A percentile compares a stretch with the other conserved stretches of the same genome.
Conservation (phyloP, 2,113 vertebrate species). For the Clarias batrachus region DNA sequence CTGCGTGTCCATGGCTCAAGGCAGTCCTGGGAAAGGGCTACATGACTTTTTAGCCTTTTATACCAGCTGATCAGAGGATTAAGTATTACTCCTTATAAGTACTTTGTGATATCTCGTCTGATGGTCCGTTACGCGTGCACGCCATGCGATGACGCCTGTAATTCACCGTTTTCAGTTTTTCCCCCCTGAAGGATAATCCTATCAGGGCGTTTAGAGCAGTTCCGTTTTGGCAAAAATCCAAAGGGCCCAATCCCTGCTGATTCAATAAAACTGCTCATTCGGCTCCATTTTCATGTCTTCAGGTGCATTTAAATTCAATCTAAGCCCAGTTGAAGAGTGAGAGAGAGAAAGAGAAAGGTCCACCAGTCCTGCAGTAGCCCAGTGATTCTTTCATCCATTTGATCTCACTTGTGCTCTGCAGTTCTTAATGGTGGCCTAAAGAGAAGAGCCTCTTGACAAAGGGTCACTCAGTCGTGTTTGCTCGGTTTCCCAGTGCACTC, state of each 20-base stretch:
- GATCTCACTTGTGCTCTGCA: slow-evolving; percentile 72
- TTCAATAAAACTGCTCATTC: slow-evolving; percentile 75
- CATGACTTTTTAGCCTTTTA: slow-evolving; percentile 16
- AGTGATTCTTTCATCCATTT: slow-evolving; percentile 68
- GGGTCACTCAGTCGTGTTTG: slow-evolving; percentile 87
- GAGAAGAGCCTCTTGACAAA: slow-evolving; percentile 79
- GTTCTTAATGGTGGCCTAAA: slow-evolving; percentile 86
- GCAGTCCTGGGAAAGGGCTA: background rate
- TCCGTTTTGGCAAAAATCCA: slow-evolving; percentile 83
- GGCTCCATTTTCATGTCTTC: slow-evolving; percentile 65
- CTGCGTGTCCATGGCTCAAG: slow-evolving; percentile 66
- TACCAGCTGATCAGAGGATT: slow-evolving; percentile 2
- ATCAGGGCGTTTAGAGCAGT: slow-evolving; percentile 71
- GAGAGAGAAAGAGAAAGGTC: slow-evolving; percentile 45
- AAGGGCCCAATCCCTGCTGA: slow-evolving; percentile 78
- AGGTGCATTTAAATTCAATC: slow-evolving; percentile 51
- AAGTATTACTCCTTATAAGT: background rate
- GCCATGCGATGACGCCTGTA: slow-evolving; percentile 60
- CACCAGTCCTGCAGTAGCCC: slow-evolving; percentile 50
- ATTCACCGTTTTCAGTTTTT: slow-evolving; percentile 42
- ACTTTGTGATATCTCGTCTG: slow-evolving; percentile 27
- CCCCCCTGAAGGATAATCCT: slow-evolving; percentile 61
- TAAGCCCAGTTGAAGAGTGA: slow-evolving; percentile 50
- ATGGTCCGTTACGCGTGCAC: slow-evolving; percentile 38
- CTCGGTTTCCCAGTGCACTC: slow-evolving; percentile 82